Evolutionary conservation across 2,797 vertebrate genomes (phyloP).

Genomic region (Pogoniulus pusillus): DNA sequence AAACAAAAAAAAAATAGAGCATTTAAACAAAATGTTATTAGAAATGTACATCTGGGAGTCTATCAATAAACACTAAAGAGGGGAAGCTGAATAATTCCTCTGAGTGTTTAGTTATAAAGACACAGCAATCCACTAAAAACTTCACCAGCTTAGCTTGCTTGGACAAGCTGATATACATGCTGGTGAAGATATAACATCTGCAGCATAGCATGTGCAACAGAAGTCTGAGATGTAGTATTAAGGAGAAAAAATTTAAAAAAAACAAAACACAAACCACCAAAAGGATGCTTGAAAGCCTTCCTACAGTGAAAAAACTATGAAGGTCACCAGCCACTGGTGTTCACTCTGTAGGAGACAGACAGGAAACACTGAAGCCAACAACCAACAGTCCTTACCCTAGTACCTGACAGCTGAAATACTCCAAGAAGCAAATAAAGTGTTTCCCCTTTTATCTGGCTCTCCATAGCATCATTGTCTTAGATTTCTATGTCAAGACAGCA

Average conservation of each 20-base stretch:
- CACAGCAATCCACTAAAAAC: neutral
- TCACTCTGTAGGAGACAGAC: neutral
- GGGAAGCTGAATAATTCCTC: neutral
- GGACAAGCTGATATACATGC: rapidly evolving
- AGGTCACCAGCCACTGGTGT: neutral
- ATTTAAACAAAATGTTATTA: neutral
- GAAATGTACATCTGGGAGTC: neutral
- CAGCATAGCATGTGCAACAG: neutral
- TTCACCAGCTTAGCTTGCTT: neutral
- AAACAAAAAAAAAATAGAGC: neutral
- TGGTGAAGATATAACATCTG: neutral
- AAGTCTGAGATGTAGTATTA: neutral
- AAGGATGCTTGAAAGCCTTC: neutral
- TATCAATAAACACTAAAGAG: neutral
- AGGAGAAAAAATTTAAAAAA: neutral
- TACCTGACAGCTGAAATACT: neutral
- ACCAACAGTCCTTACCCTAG: neutral
- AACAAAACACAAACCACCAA: too few species aligned
- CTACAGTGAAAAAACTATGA: neutral
- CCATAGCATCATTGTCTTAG: neutral
- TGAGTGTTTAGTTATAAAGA: neutral
- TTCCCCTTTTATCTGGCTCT: neutral
- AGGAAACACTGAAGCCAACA: neutral
- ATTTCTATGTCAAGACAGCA: neutral
- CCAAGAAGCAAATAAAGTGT: neutral